Evolutionary conservation across 2,888 invertebrate species (phyloP), one percentile per base, ranked within the genome.

Genomic region (Brachylomia viminalis): DNA sequence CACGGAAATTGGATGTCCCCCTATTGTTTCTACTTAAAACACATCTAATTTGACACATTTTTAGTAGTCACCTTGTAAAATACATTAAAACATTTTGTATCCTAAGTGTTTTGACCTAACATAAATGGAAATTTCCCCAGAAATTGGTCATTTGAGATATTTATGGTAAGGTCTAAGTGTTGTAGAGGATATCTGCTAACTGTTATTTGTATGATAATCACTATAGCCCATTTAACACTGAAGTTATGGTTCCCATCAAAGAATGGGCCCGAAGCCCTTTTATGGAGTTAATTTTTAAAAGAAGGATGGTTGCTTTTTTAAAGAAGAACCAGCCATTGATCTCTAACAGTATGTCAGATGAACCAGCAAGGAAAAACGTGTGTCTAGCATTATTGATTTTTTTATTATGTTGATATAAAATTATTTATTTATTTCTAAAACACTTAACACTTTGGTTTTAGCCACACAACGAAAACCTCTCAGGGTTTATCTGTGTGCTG

Each of bases 41-140:
- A 23, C 6, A 33, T 38, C 1, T n/a, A 17, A 54, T 52, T 52
- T 67, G 6, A 33, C n/a, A 17, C n/a, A 52, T 33, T 23, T 23
- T 33, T 33, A 30, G 5, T 20, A 15, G 10, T 1, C 23, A 61
- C 7, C 17, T 17, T n/a, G n/a, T 17, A 13, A 38, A n/a, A 38
- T 67, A 54, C 59, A 38, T 49, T 33, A 33, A n/a, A 66, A 52
- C n/a, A 67, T 67, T 67, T 56, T n/a, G 20, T 67, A n/a, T 54
- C 17, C 33, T 8, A 27, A 56, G 7, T n/a, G 38, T 38, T 67
- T 54, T 56, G 56, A n/a, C 38, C 54, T 56, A n/a, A 67, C 38
- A n/a, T 20, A 54, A 38, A n/a, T 20, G 54, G 67, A 33, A 54
- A 67, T 38, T 17, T 38, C 33, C n/a, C 17, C 17, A 20, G 54